phyloP scores from a whole-genome alignment of 1,140 invertebrate genomes.

The Calephelis nemesis region DNA sequence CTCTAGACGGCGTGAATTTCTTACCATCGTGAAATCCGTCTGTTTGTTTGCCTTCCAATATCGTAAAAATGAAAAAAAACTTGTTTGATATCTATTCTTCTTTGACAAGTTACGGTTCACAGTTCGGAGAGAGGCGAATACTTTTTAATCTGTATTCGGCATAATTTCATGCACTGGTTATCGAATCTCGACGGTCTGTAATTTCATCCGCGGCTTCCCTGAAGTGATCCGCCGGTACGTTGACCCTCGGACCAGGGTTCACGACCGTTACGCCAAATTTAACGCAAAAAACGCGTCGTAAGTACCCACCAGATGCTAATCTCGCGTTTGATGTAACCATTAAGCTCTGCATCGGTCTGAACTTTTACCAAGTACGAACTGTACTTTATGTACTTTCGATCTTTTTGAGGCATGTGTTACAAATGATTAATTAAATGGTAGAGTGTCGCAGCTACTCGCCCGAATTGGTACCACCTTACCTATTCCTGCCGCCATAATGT shows the following conservation, averaged over 20 bases:
- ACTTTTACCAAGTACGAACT: not conserved
- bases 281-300: conserved; percentile 45
- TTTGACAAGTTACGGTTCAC: too few species aligned
- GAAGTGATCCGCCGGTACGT: conserved; percentile 36
- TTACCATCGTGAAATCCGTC: too few species aligned
- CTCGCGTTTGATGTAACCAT: conserved; percentile 38
- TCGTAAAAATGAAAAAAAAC: too few species aligned
- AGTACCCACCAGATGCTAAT: conserved; percentile 42
- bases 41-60: too few species aligned
- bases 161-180: conserved; percentile 40
- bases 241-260: conserved; percentile 48
- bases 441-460: too few species aligned
- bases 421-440: too few species aligned
- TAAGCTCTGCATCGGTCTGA: not conserved
- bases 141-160: conserved; percentile 17
- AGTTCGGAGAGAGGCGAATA: not conserved
- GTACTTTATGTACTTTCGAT: too few species aligned
- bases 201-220: conserved; percentile 47
- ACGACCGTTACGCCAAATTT: conserved; percentile 54
- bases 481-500: too few species aligned
- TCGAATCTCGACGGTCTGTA: conserved; percentile 48
- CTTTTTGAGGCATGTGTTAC: too few species aligned
- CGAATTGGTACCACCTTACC: too few species aligned
- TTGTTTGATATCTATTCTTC: too few species aligned
- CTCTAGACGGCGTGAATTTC: too few species aligned